Percentiles rank a stretch among this genome's conserved stretches.
Evolutionary conservation across 2,797 vertebrate species (phyloP).

Genomic region (Streptopelia turtur): DNA sequence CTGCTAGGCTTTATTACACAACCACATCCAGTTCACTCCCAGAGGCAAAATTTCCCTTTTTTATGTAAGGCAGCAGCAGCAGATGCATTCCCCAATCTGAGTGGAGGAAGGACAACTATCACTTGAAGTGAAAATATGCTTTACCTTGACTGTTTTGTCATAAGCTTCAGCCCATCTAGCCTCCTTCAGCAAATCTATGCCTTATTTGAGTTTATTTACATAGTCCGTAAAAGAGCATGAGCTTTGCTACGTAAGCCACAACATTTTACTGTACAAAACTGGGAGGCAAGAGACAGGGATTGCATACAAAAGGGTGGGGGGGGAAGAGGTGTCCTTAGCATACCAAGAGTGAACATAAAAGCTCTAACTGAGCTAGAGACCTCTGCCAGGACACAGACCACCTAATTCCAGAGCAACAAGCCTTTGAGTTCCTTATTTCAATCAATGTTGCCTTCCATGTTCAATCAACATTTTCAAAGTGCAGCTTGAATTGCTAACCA

Average conservation of each 20-base stretch:
- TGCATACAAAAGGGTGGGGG: rapidly evolving
- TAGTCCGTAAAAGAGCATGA: not conserved
- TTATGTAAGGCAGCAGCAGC: not conserved
- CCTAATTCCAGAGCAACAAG: not conserved
- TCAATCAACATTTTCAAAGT: not conserved
- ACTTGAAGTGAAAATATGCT: not conserved
- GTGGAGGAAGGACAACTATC: not conserved
- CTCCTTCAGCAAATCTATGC: not conserved
- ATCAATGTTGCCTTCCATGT: not conserved
- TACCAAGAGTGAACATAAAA: not conserved
- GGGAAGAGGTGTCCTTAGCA: not conserved
- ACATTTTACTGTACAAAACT: not conserved
- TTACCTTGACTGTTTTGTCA: not conserved
- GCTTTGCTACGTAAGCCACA: not conserved
- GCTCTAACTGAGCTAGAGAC: not conserved
- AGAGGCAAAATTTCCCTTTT: not conserved
- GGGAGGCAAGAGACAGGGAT: not conserved
- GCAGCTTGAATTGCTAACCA: not conserved
- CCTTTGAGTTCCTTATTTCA: not conserved
- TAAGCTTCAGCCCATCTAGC: not conserved
- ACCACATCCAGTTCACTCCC: not conserved
- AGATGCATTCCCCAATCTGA: not conserved
- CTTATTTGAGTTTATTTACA: not conserved
- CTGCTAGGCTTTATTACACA: not conserved
- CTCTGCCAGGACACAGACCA: not conserved